Evolutionary conservation across 1,140 invertebrate species (phyloP), one percentile per base, ranked within the genome.

Genomic region (Drosophila saltans): DNA sequence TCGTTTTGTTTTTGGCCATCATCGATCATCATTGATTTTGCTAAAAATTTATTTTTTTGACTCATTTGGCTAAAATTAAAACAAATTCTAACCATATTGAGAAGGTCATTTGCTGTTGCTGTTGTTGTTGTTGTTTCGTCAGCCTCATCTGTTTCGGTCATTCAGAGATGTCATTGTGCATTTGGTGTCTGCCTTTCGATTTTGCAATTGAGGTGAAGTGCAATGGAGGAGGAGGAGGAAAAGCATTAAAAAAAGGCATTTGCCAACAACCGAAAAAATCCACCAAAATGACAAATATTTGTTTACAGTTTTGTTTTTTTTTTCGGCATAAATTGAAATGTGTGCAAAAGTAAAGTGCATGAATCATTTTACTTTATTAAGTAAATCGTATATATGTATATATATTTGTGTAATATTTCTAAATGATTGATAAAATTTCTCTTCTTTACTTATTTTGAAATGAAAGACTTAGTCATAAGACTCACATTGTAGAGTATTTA

Each of bases 221-320:
- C 45, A 26, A 30, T 39, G 26, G 48, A 40, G 24, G 4, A 24
- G 28, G 43, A 30, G 4, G 26, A 1, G 9, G 39, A 8, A 16
- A 62, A 39, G 39, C 66, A 69, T 78, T 78, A 60, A 70, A 81
- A 69, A 69, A 77, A 86, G 66, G 69, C 69, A 69, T 66, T 75
- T 88, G 82, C 83, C 82, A 86, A 88, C 80, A 88, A 69, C 80
- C 43, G 2, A 16, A 21, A 26, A 52, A 72, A 88, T 80, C 48
- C 68, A 16, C 64, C 79, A 81, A 86, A 61, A 85, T 88, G 83
- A 68, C 80, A 86, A 86, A 89, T 88, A 88, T 88, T 86, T 86
- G 73, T 73, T 65, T 78, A 72, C 82, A 77, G 74, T 83, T 71
- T 88, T 30, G 2, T 30, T 30, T 30, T 30, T 30, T 16, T 16